phyloP scores from a whole-genome alignment of 2,113 vertebrate species.

The Tyto alba region DNA sequence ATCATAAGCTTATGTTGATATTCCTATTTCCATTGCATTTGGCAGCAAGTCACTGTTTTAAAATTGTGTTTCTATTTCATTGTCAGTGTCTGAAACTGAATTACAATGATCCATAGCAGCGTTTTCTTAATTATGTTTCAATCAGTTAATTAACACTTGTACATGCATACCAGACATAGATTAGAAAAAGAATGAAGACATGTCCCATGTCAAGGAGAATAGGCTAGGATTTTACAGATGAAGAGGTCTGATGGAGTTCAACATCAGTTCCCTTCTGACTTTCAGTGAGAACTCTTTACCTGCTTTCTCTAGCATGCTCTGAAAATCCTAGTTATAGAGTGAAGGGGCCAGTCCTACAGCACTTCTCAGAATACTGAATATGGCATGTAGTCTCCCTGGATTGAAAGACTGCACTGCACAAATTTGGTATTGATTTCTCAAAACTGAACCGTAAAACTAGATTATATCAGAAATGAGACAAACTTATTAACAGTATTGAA shows the following conservation, averaged over 20 bases:
- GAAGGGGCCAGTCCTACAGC: background rate
- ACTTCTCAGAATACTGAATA: background rate
- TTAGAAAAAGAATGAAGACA: background rate
- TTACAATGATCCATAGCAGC: background rate
- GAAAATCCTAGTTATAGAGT: background rate
- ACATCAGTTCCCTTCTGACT: background rate
- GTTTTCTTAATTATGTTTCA: background rate
- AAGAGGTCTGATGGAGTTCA: background rate
- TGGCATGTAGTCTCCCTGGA: background rate
- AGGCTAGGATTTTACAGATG: background rate
- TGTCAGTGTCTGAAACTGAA: background rate
- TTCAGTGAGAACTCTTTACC: background rate
- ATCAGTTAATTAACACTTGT: constrained; percentile 8
- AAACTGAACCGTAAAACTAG: background rate
- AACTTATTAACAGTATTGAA: no score
- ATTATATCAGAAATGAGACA: background rate
- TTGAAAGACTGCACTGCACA: background rate
- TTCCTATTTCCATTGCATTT: background rate
- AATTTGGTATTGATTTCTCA: background rate
- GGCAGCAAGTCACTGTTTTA: background rate
- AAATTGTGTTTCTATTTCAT: background rate
- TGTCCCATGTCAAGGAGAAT: background rate
- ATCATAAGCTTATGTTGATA: background rate
- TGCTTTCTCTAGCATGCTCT: background rate
- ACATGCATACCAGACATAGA: background rate